Percentiles rank a stretch among this genome's conserved stretches.
phyloP scores from a whole-genome alignment of 2,888 invertebrate genomes.

The Colostygia pectinataria region DNA sequence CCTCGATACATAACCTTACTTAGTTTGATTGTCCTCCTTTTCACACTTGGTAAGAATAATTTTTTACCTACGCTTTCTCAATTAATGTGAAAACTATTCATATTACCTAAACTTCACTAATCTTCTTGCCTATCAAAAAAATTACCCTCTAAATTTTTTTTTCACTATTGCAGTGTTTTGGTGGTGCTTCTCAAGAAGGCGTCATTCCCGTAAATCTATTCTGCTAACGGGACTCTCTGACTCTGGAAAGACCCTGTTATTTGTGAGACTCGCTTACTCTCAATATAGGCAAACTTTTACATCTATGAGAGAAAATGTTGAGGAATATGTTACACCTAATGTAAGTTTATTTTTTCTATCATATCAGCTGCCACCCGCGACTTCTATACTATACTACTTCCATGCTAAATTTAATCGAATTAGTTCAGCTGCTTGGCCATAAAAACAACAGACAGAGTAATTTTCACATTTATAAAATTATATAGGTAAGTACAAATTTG shows the following conservation, averaged over 20 bases:
- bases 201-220: slow-evolving; percentile 84
- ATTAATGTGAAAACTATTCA: no score
- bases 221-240: slow-evolving; percentile 93
- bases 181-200: slow-evolving; percentile 83
- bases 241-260: slow-evolving; percentile 95
- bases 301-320: slow-evolving; percentile 94
- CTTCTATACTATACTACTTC: no score
- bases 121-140: no score
- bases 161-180: slow-evolving; percentile 80
- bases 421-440: no score
- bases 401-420: not conserved
- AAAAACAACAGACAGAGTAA: no score
- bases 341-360: slow-evolving; percentile 59
- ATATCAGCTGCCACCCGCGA: no score
- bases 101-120: no score
- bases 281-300: slow-evolving; percentile 91
- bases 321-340: slow-evolving; percentile 84
- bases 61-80: no score
- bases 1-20: slow-evolving; percentile 77
- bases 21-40: slow-evolving; percentile 65
- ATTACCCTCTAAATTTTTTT: no score
- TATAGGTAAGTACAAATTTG: no score
- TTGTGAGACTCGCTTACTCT: slow-evolving; percentile 88
- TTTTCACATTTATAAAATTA: no score
- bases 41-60: slow-evolving; percentile 72